phyloP scores from a whole-genome alignment of 2,797 vertebrate genomes.

The Scleropages formosus region DNA sequence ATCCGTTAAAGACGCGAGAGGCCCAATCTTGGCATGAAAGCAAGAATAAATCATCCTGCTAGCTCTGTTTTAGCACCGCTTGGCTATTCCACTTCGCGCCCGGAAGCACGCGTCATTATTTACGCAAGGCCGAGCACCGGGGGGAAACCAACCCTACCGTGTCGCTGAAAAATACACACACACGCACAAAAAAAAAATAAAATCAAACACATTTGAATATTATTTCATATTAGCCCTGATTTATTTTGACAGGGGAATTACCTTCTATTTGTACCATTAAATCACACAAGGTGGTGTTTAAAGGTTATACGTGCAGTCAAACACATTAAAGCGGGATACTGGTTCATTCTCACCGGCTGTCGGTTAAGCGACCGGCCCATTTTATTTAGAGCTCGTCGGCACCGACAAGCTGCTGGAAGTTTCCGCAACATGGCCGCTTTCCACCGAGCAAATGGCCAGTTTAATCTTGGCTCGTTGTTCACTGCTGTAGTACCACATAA shows the following conservation, averaged over 20 bases:
- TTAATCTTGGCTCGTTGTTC: constrained; percentile 18
- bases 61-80: constrained; percentile 54
- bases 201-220: constrained; percentile 1
- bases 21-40: constrained; percentile 55
- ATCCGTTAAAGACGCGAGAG: constrained; percentile 68
- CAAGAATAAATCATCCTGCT: constrained; percentile 65
- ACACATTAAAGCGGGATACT: not conserved
- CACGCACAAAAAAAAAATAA: not conserved
- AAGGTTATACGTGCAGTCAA: not conserved
- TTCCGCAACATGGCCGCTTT: not conserved
- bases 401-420: not conserved
- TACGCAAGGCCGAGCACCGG: constrained; percentile 33
- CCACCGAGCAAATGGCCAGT: constrained; percentile 14
- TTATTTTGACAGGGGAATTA: not conserved
- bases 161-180: not conserved
- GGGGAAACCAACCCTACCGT: not conserved
- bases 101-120: constrained; percentile 56
- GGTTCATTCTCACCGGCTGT: not conserved
- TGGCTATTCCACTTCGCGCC: constrained; percentile 54
- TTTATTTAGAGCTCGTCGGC: constrained; percentile 4
- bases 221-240: not conserved
- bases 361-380: not conserved
- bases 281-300: not conserved
- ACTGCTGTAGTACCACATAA: constrained; percentile 1
- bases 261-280: not conserved